phyloP scores from a whole-genome alignment of 2,113 vertebrate species.

The Melanostigma gelatinosum region DNA sequence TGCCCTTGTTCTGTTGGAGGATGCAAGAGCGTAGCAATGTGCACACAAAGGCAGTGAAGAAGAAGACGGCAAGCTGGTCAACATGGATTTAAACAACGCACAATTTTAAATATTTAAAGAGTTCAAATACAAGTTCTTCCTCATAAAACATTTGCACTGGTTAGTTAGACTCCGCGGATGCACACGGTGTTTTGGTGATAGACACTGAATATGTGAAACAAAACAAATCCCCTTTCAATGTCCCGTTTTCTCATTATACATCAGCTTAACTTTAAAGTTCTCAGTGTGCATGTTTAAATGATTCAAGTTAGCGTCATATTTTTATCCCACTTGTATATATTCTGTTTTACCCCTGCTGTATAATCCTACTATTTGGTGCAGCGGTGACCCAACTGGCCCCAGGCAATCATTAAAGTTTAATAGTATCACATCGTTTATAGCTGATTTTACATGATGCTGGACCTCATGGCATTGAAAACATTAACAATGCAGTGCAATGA shows the following conservation, averaged over 20 bases:
- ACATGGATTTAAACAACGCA: conserved; percentile 9
- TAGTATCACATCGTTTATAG: conserved; percentile 30
- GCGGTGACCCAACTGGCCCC: conserved; percentile 11
- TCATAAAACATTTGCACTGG: background rate
- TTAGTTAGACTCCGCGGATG: background rate
- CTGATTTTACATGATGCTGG: conserved; percentile 26
- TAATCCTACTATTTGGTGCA: conserved; percentile 1
- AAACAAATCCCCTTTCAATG: background rate
- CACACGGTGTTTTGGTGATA: background rate
- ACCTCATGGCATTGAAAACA: conserved; percentile 20
- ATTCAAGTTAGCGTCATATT: background rate
- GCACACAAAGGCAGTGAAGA: background rate
- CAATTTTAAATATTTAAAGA: conserved; percentile 9
- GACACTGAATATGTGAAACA: background rate
- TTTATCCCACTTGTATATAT: background rate
- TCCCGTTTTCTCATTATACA: background rate
- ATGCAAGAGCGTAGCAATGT: too few species aligned
- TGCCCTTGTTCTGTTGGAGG: background rate
- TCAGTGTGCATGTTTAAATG: background rate
- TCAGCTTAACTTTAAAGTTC: background rate
- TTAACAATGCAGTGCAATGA: conserved; percentile 2
- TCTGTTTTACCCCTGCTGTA: background rate
- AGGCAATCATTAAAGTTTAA: conserved; percentile 51
- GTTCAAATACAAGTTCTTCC: conserved; percentile 5
- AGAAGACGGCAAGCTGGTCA: background rate